Percentiles rank a stretch among this genome's conserved stretches.
Conservation (phyloP, 2,888 invertebrate genomes). For the Aphodius sticticus region DNA sequence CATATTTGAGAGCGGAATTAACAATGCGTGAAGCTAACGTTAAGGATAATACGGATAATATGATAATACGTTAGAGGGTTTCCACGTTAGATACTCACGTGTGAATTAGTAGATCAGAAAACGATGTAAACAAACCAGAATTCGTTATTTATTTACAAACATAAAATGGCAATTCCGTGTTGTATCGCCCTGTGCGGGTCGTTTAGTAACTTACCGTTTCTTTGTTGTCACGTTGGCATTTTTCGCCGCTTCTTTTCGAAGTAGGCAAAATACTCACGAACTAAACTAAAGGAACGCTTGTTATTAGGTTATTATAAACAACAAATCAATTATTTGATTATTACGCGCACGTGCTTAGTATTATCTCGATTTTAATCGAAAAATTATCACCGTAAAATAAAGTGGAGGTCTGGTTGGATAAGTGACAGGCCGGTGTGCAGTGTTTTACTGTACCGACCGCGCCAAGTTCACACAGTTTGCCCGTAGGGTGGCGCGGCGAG, state of each 20-base stretch:
- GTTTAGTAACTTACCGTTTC: slow-evolving; percentile 4
- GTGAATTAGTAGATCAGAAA: not conserved
- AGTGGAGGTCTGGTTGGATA: not conserved
- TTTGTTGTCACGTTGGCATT: not conserved
- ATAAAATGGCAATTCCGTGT: not conserved
- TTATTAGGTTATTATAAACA: not conserved
- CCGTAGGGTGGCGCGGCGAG: too few relatives aligned
- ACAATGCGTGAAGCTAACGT: too few relatives aligned
- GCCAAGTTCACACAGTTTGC: too few relatives aligned
- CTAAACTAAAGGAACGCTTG: not conserved
- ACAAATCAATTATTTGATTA: not conserved
- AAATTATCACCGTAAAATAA: not conserved
- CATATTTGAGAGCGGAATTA: slow-evolving; percentile 18
- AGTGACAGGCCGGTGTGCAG: not conserved
- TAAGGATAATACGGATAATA: not conserved
- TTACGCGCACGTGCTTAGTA: not conserved
- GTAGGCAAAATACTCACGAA: not conserved
- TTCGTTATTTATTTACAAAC: not conserved
- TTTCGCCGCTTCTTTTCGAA: not conserved
- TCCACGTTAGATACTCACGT: not conserved
- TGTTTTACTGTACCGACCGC: too few relatives aligned
- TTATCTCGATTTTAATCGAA: not conserved
- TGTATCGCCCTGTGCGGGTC: not conserved
- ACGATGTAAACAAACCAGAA: not conserved
- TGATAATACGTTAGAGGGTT: not conserved